These are phyloP conservation scores for Acheta domesticus DNA, from an alignment of 2,888 invertebrate genomes.

Conservation along the genomic window DNA sequence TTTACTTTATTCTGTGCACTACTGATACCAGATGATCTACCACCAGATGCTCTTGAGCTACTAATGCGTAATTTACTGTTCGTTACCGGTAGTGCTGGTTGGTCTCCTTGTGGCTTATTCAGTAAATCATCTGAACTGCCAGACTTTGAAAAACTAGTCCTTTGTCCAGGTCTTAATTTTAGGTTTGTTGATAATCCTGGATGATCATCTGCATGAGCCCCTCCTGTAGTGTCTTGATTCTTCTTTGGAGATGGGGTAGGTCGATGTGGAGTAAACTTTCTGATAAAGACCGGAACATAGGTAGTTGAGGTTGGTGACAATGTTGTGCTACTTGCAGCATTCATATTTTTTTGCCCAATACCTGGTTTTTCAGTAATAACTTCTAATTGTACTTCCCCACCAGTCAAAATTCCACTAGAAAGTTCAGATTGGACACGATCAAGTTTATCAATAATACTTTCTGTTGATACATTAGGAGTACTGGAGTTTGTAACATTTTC, in stretches of 20 bases:
- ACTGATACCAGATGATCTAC: conserved; percentile 53
- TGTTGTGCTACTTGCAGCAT: conserved; percentile 48
- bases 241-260: conserved; percentile 40
- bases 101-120: conserved; percentile 30
- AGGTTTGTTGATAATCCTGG: conserved; percentile 56
- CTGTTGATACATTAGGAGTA: conserved; percentile 60
- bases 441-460: conserved; percentile 81
- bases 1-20: conserved; percentile 50
- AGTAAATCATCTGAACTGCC: conserved; percentile 35
- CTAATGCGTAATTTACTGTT: conserved; percentile 50
- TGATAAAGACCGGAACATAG: conserved; percentile 36
- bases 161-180: conserved; percentile 51
- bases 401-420: conserved; percentile 71
- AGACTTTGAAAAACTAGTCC: conserved; percentile 40
- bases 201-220: conserved; percentile 55
- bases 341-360: conserved; percentile 32
- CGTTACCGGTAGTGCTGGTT: conserved; percentile 49
- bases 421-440: conserved; percentile 81
- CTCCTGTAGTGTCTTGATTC: conserved; percentile 39
- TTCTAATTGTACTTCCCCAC: conserved; percentile 56
- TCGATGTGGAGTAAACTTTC: conserved; percentile 41
- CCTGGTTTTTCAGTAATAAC: conserved; percentile 33
- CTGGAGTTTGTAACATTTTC: neutral
- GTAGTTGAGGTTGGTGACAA: conserved; percentile 41
- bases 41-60: conserved; percentile 48